These are phyloP conservation scores for Dendrocincla tyrannina DNA, from an alignment of 2,797 vertebrate species.

Conservation along the genomic window DNA sequence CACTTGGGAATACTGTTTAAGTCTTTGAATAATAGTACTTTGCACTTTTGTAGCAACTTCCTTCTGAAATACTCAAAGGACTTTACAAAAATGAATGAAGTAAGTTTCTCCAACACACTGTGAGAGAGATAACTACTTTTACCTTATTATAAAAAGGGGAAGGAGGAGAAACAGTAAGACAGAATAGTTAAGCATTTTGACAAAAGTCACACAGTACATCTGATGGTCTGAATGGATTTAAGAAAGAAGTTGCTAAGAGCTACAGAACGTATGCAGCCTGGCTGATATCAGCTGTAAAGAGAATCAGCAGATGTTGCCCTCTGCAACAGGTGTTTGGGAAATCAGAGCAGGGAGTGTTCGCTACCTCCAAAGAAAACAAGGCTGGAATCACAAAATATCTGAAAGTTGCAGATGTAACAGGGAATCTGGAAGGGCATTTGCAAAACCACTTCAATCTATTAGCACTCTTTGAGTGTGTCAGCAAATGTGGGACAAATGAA, in stretches of 20 bases:
- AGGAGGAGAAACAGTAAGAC: neutral
- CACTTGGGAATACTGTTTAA: neutral
- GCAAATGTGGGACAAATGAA: conserved; percentile 28
- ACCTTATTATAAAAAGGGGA: neutral
- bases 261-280: neutral
- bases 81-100: neutral
- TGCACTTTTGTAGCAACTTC: neutral
- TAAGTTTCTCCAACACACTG: neutral
- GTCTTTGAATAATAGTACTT: neutral
- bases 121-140: conserved; percentile 11
- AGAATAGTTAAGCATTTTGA: neutral
- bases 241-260: neutral
- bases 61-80: neutral
- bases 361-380: neutral
- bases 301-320: neutral
- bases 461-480: neutral
- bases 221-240: neutral
- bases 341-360: neutral
- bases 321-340: neutral
- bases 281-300: neutral
- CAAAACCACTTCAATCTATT: conserved; percentile 25
- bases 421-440: conserved; percentile 5
- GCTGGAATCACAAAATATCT: conserved; percentile 18
- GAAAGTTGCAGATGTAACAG: neutral
- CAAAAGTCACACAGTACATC: neutral